A percentile compares a stretch with the other conserved stretches of the same genome.
Conservation (phyloP, 2,888 invertebrate genomes). For the Lypha dubia region DNA sequence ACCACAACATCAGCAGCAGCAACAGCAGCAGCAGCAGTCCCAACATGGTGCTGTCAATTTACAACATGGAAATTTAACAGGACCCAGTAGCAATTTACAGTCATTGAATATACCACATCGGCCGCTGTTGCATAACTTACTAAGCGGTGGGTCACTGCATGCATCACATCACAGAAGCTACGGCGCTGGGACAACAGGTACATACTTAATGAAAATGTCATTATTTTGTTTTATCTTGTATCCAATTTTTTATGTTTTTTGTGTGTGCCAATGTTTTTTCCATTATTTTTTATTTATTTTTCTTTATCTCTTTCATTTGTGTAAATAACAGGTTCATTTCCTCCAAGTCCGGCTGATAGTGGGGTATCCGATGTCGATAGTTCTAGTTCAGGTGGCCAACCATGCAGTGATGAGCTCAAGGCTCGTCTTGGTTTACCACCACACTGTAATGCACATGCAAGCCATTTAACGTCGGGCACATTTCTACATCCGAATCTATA, state of each 20-base stretch:
- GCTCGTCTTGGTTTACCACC: slow-evolving; percentile 91
- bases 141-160: slow-evolving; percentile 83
- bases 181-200: slow-evolving; percentile 83
- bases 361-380: slow-evolving; percentile 98
- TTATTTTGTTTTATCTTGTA: background rate
- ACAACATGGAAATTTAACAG: slow-evolving; percentile 75
- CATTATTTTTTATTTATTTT: slow-evolving; percentile 28
- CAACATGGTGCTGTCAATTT: slow-evolving; percentile 65
- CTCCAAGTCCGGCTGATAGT: slow-evolving; percentile 98
- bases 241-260: slow-evolving; percentile 8
- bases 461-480: slow-evolving; percentile 81
- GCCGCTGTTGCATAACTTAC: slow-evolving; percentile 82
- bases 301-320: slow-evolving; percentile 47
- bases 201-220: slow-evolving; percentile 38
- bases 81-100: slow-evolving; percentile 77
- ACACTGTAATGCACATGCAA: slow-evolving; percentile 82
- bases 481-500: slow-evolving; percentile 88
- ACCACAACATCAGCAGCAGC: slow-evolving; percentile 78
- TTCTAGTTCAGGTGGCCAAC: slow-evolving; percentile 91
- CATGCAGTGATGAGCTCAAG: slow-evolving; percentile 90
- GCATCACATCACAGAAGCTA: slow-evolving; percentile 83
- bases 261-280: background rate
- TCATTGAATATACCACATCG: slow-evolving; percentile 82
- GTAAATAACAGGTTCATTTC: slow-evolving; percentile 90
- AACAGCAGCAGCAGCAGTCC: slow-evolving; percentile 75